These are phyloP conservation scores for Spilarctia lutea DNA, from an alignment of 2,888 invertebrate species.

Conservation along the genomic window DNA sequence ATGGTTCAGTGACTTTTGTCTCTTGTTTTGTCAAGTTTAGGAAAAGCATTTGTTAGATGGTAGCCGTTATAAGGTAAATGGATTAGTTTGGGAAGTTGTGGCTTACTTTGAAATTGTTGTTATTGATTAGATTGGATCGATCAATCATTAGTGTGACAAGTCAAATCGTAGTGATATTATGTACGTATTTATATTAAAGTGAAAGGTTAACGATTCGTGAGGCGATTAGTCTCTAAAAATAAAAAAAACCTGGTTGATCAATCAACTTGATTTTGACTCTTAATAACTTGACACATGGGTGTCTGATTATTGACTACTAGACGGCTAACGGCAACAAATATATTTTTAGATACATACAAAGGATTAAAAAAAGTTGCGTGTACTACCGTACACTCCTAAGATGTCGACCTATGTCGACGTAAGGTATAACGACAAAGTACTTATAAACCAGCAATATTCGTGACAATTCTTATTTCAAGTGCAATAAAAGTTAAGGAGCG, in stretches of 20 bases:
- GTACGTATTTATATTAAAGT: background rate
- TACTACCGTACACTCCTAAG: too few species aligned
- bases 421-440: too few species aligned
- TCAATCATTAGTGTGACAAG: conserved; percentile 5
- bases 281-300: background rate
- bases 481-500: too few species aligned
- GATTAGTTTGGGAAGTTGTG: conserved; percentile 30
- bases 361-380: too few species aligned
- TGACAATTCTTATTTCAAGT: too few species aligned
- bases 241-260: background rate
- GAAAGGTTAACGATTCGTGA: background rate
- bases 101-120: conserved; percentile 21
- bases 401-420: too few species aligned
- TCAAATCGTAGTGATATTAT: background rate
- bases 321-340: too few species aligned
- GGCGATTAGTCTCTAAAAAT: background rate
- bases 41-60: conserved; percentile 30
- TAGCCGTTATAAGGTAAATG: conserved; percentile 33
- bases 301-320: background rate
- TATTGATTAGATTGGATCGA: conserved; percentile 16
- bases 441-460: too few species aligned
- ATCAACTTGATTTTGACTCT: background rate
- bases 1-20: conserved; percentile 44
- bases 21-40: conserved; percentile 47
- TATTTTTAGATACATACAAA: too few species aligned